Evolutionary conservation across 2,888 invertebrate genomes (phyloP).

Genomic region (Cantharis rufa): DNA sequence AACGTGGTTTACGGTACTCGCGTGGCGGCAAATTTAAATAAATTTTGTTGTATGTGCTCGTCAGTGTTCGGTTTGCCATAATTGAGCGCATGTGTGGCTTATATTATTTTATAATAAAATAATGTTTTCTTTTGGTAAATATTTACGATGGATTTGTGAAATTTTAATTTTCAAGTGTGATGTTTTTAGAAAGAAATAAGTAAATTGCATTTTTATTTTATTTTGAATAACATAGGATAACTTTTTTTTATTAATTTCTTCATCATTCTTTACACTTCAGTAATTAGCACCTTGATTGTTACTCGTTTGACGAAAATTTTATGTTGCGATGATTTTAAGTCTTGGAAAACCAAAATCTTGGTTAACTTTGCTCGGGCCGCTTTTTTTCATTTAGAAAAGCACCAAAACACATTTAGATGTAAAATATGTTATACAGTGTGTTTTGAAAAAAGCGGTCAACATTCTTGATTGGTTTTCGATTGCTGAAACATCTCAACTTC

Average conservation of each 20-base stretch:
- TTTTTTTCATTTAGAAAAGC: not conserved
- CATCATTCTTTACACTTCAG: not conserved
- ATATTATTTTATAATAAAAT: not conserved
- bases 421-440: not conserved
- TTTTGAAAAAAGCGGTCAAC: not conserved
- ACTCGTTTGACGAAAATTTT: not conserved
- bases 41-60: not conserved
- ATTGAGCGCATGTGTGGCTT: conserved; percentile 2
- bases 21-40: not conserved
- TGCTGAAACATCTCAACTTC: not conserved
- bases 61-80: not conserved
- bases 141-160: not conserved
- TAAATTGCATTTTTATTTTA: not conserved
- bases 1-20: not conserved
- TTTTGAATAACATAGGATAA: not conserved
- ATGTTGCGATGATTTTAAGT: not conserved
- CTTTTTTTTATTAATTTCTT: not conserved
- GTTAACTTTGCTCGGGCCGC: not conserved
- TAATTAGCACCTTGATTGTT: not conserved
- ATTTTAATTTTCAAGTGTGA: not conserved
- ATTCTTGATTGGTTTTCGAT: not conserved
- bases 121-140: not conserved
- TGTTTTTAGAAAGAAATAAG: not conserved
- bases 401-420: not conserved
- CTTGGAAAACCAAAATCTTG: not conserved